phyloP scores from a whole-genome alignment of 2,888 invertebrate genomes.

The Parnassius apollo region DNA sequence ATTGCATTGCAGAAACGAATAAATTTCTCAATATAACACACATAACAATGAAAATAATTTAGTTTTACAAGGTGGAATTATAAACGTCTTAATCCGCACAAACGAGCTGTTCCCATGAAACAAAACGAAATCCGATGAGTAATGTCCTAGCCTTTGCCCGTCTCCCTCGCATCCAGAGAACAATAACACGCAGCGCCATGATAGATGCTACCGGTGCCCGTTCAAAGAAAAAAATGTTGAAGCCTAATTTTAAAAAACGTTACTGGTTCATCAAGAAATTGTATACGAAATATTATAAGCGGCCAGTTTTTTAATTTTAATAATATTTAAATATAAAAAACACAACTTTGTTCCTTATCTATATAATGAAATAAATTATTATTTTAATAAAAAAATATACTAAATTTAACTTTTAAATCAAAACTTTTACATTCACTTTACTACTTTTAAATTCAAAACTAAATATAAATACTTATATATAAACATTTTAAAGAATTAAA shows the following conservation, averaged over 20 bases:
- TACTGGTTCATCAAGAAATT: conserved; percentile 3
- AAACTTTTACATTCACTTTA: no score
- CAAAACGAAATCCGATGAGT: conserved; percentile 65
- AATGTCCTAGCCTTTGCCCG: conserved; percentile 44
- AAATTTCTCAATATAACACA: no score
- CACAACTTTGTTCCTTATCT: no score
- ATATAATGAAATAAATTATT: no score
- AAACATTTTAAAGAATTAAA: conserved; percentile 64
- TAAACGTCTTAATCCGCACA: conserved; percentile 53
- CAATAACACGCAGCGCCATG: conserved; percentile 59
- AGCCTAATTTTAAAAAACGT: not conserved
- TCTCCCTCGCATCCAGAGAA: conserved; percentile 50
- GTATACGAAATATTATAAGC: no score
- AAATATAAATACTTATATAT: conserved; percentile 30
- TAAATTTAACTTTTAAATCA: no score
- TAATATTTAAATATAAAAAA: no score
- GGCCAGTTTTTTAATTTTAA: no score
- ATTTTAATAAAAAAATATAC: no score
- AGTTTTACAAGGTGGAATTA: conserved; percentile 15
- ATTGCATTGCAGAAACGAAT: no score
- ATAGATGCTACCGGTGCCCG: conserved; percentile 65
- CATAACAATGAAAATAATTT: no score
- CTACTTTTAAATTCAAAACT: no score
- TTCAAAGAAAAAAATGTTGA: conserved; percentile 57
- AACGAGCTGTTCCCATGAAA: conserved; percentile 53